phyloP scores from a whole-genome alignment of 1,140 invertebrate genomes.

The Atta colombica region DNA sequence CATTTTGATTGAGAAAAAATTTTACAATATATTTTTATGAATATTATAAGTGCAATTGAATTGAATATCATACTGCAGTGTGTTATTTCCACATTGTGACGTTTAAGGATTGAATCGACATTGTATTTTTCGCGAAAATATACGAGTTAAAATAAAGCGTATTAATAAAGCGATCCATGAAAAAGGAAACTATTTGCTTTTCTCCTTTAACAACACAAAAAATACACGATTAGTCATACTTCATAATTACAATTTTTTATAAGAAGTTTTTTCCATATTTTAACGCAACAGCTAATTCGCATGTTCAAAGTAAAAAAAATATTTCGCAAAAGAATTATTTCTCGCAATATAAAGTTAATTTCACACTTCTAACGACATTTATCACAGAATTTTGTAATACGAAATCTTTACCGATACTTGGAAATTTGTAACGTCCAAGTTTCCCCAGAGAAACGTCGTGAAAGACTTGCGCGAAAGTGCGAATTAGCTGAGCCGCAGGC shows the following conservation, averaged over 20 bases:
- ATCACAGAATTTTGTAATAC: background rate
- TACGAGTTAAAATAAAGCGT: background rate
- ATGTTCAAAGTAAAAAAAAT: background rate
- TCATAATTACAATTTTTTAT: slow-evolving; percentile 7
- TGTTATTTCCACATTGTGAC: too few relatives aligned
- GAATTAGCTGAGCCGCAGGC: slow-evolving; percentile 25
- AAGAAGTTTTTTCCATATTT: background rate
- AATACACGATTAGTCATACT: background rate
- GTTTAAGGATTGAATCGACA: background rate
- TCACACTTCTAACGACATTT: slow-evolving; percentile 6
- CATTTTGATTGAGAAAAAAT: too few relatives aligned
- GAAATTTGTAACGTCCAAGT: slow-evolving; percentile 23
- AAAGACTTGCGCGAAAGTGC: slow-evolving; percentile 28
- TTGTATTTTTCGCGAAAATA: background rate
- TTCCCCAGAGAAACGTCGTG: background rate
- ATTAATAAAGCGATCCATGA: slow-evolving; percentile 1
- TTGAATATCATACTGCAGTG: too few relatives aligned
- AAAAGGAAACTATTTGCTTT: background rate
- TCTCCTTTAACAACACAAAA: background rate
- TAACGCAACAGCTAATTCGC: background rate
- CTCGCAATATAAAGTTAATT: background rate
- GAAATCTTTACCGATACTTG: slow-evolving; percentile 29
- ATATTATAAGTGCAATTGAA: too few relatives aligned
- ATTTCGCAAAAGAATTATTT: background rate
- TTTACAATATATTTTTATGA: too few relatives aligned